Evolutionary conservation across 2,113 vertebrate species (phyloP).

Genomic region (Ranitomeya variabilis): DNA sequence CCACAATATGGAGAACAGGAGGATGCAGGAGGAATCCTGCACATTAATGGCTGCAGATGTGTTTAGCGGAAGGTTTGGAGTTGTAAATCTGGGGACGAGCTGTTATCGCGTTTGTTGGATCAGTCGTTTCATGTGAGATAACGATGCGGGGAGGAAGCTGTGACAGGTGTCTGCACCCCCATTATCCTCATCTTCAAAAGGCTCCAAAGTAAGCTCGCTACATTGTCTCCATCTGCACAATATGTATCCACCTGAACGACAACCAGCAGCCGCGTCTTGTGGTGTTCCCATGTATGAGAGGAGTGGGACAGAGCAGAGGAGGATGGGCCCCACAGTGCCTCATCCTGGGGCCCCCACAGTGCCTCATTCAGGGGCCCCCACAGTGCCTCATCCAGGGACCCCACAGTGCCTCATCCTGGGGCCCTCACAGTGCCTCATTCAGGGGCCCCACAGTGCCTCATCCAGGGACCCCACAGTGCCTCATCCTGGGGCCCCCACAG

Average conservation of each 20-base stretch:
- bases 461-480: too few species aligned
- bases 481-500: too few species aligned
- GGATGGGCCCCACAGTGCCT: neutral
- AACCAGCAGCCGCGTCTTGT: neutral
- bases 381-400: too few species aligned
- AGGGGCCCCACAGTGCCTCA: too few species aligned
- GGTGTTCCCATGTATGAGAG: neutral
- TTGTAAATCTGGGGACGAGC: neutral
- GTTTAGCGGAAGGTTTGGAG: neutral
- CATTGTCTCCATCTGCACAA: conserved; percentile 22
- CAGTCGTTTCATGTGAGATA: conserved; percentile 5
- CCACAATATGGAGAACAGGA: neutral
- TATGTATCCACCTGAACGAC: conserved; percentile 12
- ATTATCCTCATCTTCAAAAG: neutral
- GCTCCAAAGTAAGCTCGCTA: neutral
- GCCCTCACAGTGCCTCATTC: too few species aligned
- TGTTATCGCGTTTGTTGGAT: neutral
- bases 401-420: too few species aligned
- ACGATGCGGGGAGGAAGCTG: neutral
- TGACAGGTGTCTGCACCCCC: neutral
- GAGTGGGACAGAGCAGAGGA: neutral
- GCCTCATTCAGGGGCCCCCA: too few species aligned
- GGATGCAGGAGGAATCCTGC: neutral
- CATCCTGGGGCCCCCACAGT: neutral
- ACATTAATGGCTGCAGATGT: neutral